A percentile compares a stretch with the other conserved stretches of the same genome.
Conservation (phyloP, 1,140 invertebrate species). For the Caenorhabditis elegans region WBcel235 BX284606.5:6455001-6455500, state of each 20-base stretch:
- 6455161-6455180: too few relatives aligned
- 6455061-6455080: constrained; percentile 12
- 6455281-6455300: neutral
- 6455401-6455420: neutral
- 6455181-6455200: too few relatives aligned
- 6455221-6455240: neutral
- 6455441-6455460: too few relatives aligned
- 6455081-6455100: constrained; percentile 21
- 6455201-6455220: neutral
- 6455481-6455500: too few relatives aligned
- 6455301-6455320: constrained; percentile 21
- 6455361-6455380: neutral
- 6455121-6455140: constrained; percentile 15
- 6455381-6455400: neutral
- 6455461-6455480: too few relatives aligned
- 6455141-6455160: neutral
- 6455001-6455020: too few relatives aligned
- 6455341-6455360: neutral
- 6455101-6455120: neutral
- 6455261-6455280: neutral
- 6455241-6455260: neutral
- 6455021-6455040: too few relatives aligned
- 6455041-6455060: constrained; percentile 4
- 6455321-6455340: constrained; percentile 23
- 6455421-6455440: too few relatives aligned